These are phyloP conservation scores for Vanacampus margaritifer DNA, from an alignment of 2,113 vertebrate species.

Conservation along the genomic window DNA sequence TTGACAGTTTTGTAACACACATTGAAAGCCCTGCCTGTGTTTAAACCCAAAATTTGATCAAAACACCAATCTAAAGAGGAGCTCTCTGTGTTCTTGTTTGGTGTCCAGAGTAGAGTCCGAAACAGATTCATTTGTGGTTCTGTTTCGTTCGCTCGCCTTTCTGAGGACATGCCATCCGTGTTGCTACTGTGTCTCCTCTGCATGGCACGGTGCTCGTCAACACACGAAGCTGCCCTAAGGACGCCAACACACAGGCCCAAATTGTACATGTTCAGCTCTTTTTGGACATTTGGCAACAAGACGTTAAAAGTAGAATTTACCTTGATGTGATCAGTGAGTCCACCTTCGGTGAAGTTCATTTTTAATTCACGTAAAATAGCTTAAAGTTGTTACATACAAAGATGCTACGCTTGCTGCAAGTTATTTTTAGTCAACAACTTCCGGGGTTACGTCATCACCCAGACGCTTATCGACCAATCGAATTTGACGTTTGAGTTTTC, in stretches of 20 bases:
- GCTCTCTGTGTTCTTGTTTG: not conserved
- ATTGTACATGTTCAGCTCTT: not conserved
- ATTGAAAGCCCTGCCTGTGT: too few relatives aligned
- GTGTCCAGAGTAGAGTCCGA: not conserved
- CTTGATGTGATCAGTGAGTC: constrained; percentile 23
- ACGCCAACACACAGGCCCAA: constrained; percentile 15
- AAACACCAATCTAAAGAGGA: too few relatives aligned
- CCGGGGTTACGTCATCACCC: constrained; percentile 36
- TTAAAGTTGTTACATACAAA: not conserved
- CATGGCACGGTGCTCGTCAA: constrained; percentile 88
- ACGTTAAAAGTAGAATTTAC: constrained; percentile 7
- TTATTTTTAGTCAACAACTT: constrained; percentile 23
- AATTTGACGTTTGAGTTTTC: constrained; percentile 9
- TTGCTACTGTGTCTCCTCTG: constrained; percentile 98
- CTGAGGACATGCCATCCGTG: constrained; percentile 87
- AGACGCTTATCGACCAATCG: constrained; percentile 40
- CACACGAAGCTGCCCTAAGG: constrained; percentile 65
- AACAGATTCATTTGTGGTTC: too few relatives aligned
- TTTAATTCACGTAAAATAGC: not conserved
- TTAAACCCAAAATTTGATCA: too few relatives aligned
- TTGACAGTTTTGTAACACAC: too few relatives aligned
- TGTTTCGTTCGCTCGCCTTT: constrained; percentile 76
- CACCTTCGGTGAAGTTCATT: constrained; percentile 15
- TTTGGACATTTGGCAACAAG: not conserved
- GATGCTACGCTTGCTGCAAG: not conserved